A percentile compares a stretch with the other conserved stretches of the same genome.
phyloP scores from a whole-genome alignment of 2,888 invertebrate species.

The Torymus auratus region DNA sequence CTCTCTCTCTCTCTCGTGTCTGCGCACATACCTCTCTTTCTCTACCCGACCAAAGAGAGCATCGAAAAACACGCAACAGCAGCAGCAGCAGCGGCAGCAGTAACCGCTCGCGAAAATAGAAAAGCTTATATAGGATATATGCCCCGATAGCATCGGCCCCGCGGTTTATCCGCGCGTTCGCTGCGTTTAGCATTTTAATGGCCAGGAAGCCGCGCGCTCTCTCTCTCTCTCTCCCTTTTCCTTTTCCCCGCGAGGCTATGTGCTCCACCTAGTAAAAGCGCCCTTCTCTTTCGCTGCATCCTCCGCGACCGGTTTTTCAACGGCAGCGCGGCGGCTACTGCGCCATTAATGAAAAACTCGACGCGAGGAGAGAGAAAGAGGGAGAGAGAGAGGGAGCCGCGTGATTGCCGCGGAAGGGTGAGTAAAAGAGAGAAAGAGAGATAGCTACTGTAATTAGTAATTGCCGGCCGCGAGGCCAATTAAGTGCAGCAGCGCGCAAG shows the following conservation, averaged over 20 bases:
- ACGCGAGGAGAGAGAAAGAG: slow-evolving; percentile 58
- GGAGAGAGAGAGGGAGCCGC: slow-evolving; percentile 8
- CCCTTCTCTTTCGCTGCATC: slow-evolving; percentile 23
- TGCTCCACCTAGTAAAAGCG: slow-evolving; percentile 1
- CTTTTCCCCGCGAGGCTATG: slow-evolving; percentile 20
- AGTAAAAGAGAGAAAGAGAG: slow-evolving; percentile 9
- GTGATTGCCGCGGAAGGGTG: slow-evolving; percentile 40
- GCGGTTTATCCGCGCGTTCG: slow-evolving; percentile 49
- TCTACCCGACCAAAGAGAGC: too few species aligned
- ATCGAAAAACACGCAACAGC: too few species aligned
- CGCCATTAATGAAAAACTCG: slow-evolving; percentile 74
- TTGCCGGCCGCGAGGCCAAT: slow-evolving; percentile 70
- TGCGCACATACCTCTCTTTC: not conserved
- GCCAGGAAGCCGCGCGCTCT: slow-evolving; percentile 52
- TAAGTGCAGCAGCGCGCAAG: slow-evolving; percentile 63
- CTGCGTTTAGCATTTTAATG: slow-evolving; percentile 72
- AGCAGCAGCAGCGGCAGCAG: too few species aligned
- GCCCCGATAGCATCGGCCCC: slow-evolving; percentile 51
- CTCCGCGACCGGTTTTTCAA: slow-evolving; percentile 68
- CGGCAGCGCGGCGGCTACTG: slow-evolving; percentile 64
- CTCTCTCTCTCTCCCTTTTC: slow-evolving; percentile 22
- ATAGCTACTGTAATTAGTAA: slow-evolving; percentile 72
- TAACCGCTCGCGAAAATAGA: too few species aligned
- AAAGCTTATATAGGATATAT: slow-evolving; percentile 49
- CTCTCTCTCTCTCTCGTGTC: not conserved